These are phyloP conservation scores for Luehdorfia chinensis DNA, from an alignment of 1,140 invertebrate genomes.

Conservation along the genomic window DNA sequence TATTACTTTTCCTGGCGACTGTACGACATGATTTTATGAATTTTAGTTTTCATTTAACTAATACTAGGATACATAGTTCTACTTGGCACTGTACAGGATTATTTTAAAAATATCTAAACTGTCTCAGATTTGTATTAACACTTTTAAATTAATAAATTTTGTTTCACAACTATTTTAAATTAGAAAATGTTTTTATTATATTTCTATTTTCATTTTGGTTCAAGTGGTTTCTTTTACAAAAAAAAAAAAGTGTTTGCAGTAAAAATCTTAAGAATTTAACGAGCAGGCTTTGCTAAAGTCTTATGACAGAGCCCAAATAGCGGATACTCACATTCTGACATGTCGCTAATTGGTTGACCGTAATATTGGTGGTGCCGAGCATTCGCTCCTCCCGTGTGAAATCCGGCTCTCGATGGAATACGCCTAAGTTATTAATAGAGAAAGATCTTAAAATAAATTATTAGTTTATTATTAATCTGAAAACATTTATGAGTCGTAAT, in stretches of 20 bases:
- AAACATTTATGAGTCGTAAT: background rate
- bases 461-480: background rate
- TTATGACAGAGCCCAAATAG: too few species aligned
- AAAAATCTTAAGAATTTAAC: too few species aligned
- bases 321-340: conserved; percentile 52
- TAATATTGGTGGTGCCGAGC: conserved; percentile 52
- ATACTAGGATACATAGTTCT: background rate
- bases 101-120: background rate
- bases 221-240: too few species aligned
- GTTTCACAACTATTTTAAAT: background rate
- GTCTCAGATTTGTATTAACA: background rate
- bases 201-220: background rate
- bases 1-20: too few species aligned
- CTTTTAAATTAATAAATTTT: background rate
- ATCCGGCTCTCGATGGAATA: conserved; percentile 60
- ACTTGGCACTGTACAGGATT: background rate
- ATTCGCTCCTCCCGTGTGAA: conserved; percentile 48
- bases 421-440: conserved; percentile 38
- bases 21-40: too few species aligned
- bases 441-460: too few species aligned
- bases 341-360: conserved; percentile 52
- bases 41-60: too few species aligned
- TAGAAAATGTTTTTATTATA: background rate
- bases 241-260: too few species aligned
- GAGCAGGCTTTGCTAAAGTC: too few species aligned